Evolutionary conservation across 92 coral and sea anemone species (phyloP), one percentile per base, ranked within the genome.

Genomic region (Virgularia gustaviana): DNA sequence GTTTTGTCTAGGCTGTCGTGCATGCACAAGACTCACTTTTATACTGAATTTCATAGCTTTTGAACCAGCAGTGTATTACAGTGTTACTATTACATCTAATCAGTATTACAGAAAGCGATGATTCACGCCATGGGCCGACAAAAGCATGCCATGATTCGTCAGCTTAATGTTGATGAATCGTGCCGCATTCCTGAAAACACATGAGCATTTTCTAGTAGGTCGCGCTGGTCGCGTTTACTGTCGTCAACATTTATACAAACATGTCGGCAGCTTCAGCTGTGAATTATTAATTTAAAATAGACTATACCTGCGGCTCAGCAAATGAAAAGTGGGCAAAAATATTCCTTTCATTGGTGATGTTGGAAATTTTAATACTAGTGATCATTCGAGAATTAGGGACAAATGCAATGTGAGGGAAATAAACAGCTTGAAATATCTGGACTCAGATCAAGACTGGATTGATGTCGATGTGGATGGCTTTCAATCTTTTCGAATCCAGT

Each of bases 281-380:
- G 57, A 67, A 52, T 12, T 67, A 67, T 24, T 63, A 67, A 25
- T 67, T 67, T 52, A 67, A 42, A 67, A 37, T 67, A 12, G 29
- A 67, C 24, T 67, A 42, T 37, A 37, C 28, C 5, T 41, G 62
- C 18, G 55, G 55, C 22, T 10, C 35, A 4, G 64, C 9, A 32
- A 30, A 44, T 10, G 55, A 20, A 44, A 67, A 67, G 31, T 67
- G 75, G 57, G 33, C 66, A n/a, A 67, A 67, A 67, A 42, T 67
- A 16, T 67, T 42, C 36, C 27, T 67, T 43, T 52, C 53, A 52
- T 42, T 13, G 57, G 28, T 0, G 29, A 67, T 42, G 18, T 67
- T 6, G 38, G 23, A 1, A 67, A 63, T 44, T 67, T 67, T 28
- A 37, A 67, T 37, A 22, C 30, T 32, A 30, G 20, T 1, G 57